Base-by-base conservation (phyloP, 2,113 vertebrate species). In the Thryonomys swinderianus region DNA sequence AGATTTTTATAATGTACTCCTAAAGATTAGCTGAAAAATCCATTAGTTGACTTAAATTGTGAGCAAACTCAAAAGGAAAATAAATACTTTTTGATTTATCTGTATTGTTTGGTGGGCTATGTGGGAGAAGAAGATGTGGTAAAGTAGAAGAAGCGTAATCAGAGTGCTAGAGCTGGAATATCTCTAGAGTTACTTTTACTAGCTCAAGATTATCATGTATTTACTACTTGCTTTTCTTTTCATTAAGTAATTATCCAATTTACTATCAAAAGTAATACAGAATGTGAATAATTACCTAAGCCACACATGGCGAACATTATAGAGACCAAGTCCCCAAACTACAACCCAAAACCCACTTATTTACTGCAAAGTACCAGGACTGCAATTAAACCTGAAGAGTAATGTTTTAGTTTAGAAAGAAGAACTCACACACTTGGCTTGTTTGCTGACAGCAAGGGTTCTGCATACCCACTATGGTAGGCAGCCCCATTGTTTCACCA, bases 11-110 rank as follows among this genome's bases (percentile, higher is more conserved):
- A 90, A 85, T 42, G 2, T 80, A 64, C 13, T 42, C 40, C 71
- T 40, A 30, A 71, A 53, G 86, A 83, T 32, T 78, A 67, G 55
- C 76, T 94, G 95, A 42, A 84, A 91, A 69, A 53, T 82, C 55
- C 67, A 73, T 80, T 85, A 73, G 4, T 57, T 78, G 59, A 89
- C n/a, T 85, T 91, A 84, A 84, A 79, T 51, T 89, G 20, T 93
- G 48, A 83, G 45, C 81, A 45, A 91, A n/a, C 14, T 23, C 59
- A 93, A 64, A 83, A 17, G 37, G n/a, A 73, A 94, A 85, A 88
- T 55, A 61, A 51, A 37, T 53, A 53, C 32, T 84, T 93, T 48
- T 34, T 71, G 0, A 85, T 73, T 23, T 37, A 10, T 85, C 53
- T 61, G 2, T 37, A 67, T 88, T 90, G 14, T 69, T 40, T 78